Percentiles rank a stretch among this genome's conserved stretches.
phyloP scores from a whole-genome alignment of 1,140 invertebrate species.

The Goniozus legneri region DNA sequence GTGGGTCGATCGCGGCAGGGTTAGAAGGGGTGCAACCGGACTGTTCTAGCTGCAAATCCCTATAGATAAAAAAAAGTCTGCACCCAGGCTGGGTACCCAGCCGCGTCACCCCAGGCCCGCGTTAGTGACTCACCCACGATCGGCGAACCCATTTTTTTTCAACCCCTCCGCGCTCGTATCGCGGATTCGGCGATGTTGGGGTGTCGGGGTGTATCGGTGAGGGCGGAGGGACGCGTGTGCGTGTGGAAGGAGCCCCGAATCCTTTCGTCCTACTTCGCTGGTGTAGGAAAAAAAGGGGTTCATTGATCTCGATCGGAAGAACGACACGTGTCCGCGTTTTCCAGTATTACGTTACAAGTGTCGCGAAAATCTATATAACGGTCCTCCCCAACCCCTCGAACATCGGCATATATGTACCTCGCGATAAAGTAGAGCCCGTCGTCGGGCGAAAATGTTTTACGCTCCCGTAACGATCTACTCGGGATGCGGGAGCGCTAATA shows the following conservation, averaged over 20 bases:
- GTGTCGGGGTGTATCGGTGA: too few relatives aligned
- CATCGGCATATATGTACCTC: too few relatives aligned
- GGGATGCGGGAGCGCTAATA: too few relatives aligned
- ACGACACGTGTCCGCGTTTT: not conserved
- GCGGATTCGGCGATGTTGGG: constrained; percentile 29
- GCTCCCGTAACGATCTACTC: too few relatives aligned
- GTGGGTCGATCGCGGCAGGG: constrained; percentile 26
- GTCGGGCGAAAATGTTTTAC: too few relatives aligned
- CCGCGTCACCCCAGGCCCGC: constrained; percentile 37
- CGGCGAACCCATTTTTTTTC: constrained; percentile 45
- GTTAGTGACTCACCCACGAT: constrained; percentile 43
- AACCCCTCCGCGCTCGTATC: constrained; percentile 38
- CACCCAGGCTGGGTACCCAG: constrained; percentile 35
- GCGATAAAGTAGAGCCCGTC: too few relatives aligned
- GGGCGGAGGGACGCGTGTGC: too few relatives aligned
- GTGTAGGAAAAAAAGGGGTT: constrained; percentile 13
- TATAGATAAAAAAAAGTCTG: constrained; percentile 51
- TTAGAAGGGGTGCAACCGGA: constrained; percentile 41
- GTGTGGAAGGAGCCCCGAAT: too few relatives aligned
- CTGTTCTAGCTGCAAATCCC: constrained; percentile 44
- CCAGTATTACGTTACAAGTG: not conserved
- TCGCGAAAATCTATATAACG: not conserved
- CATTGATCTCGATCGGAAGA: constrained; percentile 10
- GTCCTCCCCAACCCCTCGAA: too few relatives aligned
- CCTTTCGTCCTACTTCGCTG: constrained; percentile 32